Base-by-base conservation (phyloP, 1,140 invertebrate genomes). In the Daktulosphaira vitifoliae region DNA sequence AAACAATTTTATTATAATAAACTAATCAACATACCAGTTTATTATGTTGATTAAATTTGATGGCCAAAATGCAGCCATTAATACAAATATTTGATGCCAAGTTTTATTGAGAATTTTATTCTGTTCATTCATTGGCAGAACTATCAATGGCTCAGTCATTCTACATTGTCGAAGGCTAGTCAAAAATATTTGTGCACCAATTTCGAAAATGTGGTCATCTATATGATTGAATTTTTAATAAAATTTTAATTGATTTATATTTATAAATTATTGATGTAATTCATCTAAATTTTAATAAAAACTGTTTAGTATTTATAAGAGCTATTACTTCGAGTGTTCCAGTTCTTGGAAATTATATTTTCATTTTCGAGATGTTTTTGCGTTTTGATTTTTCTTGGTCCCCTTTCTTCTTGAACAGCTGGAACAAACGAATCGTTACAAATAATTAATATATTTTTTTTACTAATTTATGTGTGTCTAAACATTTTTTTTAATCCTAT, bases 341-440 rank as follows among this genome's bases (percentile, higher is more conserved):
- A 44, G 18, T 20, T 46, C 25, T 37, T 52, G n/a, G 49, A 22
- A 18, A 18, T 16, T 0, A 48, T 1, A 6, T 6, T 33, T 1
- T 48, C 46, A 6, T 2, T 33, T 22, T 62, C 42, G 15, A 37
- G 13, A 16, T 29, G 16, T 48, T 62, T 62, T n/a, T 48, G 26
- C 2, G 18, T 65, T 5, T 56, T 67, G 1, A 65, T 75, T 70
- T 78, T 80, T 50, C 86, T 76, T 1, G 88, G 88, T 5, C 87
- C 88, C 65, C 88, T 74, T 73, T 89, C 88, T 74, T 88, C 84
- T 76, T 90, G 88, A 4, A 90, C 88, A 42, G 88, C 88, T 79
- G 66, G 51, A 74, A 38, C 9, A 54, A 39, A 33, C 6, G 20
- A 54, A 54, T 6, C 1, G 2, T n/a, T n/a, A n/a, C n/a, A n/a